These are phyloP conservation scores for Xiphorhynchus erythropygius DNA, from an alignment of 2,797 vertebrate species.

Conservation along the genomic window DNA sequence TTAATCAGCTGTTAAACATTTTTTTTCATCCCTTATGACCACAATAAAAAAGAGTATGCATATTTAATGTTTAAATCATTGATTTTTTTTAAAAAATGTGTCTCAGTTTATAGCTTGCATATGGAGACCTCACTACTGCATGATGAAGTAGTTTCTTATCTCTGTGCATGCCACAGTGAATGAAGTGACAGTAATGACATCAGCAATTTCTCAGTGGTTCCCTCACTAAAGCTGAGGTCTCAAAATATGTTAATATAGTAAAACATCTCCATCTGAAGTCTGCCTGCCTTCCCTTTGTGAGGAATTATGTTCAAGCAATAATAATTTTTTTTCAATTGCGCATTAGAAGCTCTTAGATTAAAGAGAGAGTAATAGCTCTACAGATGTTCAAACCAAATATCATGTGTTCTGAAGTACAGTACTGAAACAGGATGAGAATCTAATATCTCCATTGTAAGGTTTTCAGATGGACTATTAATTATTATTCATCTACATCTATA, in stretches of 20 bases:
- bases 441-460: not conserved
- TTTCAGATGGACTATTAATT: not conserved
- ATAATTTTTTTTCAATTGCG: not conserved
- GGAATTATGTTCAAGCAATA: not conserved
- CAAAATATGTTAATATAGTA: not conserved
- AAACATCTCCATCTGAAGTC: not conserved
- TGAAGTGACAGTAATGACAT: not conserved
- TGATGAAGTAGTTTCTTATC: not conserved
- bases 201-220: not conserved
- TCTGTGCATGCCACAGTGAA: not conserved
- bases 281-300: not conserved
- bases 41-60: not conserved
- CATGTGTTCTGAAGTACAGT: not conserved
- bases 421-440: not conserved
- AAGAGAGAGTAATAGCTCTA: not conserved
- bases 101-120: fast-evolving
- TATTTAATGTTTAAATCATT: conserved; percentile 28
- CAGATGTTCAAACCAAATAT: not conserved
- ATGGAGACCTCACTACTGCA: not conserved
- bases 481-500: not conserved
- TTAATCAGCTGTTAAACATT: not conserved
- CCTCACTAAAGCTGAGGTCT: not conserved
- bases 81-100: not conserved
- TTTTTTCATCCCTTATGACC: not conserved
- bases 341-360: not conserved